phyloP scores from a whole-genome alignment of 35 echinoderm and acorn worm species.

The Lytechinus pictus region DNA sequence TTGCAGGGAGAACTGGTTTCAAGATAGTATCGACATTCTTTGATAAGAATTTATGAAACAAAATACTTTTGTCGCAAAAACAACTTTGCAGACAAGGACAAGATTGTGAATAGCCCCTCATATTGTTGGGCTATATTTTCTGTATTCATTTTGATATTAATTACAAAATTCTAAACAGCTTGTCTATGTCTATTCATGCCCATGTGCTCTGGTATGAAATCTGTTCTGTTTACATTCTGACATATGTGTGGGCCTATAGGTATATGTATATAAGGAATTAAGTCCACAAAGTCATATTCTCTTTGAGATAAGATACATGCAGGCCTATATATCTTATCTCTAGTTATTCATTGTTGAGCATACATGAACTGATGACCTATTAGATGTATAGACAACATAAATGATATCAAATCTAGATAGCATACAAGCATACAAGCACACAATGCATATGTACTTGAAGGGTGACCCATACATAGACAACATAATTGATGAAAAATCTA shows the following conservation, averaged over 20 bases:
- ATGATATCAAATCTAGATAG: neutral
- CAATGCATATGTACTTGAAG: no score
- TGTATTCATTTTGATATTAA: no score
- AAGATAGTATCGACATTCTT: no score
- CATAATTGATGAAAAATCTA: no score
- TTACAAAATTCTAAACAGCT: no score
- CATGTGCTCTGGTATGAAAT: neutral
- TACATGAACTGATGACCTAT: neutral
- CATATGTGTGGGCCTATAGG: neutral
- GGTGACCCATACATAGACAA: no score
- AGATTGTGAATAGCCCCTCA: no score
- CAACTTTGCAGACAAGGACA: no score
- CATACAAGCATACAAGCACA: neutral
- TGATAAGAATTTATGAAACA: no score
- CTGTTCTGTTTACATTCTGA: neutral
- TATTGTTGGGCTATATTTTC: no score
- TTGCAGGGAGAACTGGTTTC: no score
- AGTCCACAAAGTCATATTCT: conserved; percentile 3
- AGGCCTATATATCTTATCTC: neutral
- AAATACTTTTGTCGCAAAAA: no score
- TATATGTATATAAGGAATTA: neutral
- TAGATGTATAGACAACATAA: neutral
- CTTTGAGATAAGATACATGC: neutral
- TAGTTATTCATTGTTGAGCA: neutral
- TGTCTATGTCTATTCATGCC: neutral